Evolutionary conservation across 2,888 invertebrate genomes (phyloP), one percentile per base, ranked within the genome.

Genomic region (Thereva unica): DNA sequence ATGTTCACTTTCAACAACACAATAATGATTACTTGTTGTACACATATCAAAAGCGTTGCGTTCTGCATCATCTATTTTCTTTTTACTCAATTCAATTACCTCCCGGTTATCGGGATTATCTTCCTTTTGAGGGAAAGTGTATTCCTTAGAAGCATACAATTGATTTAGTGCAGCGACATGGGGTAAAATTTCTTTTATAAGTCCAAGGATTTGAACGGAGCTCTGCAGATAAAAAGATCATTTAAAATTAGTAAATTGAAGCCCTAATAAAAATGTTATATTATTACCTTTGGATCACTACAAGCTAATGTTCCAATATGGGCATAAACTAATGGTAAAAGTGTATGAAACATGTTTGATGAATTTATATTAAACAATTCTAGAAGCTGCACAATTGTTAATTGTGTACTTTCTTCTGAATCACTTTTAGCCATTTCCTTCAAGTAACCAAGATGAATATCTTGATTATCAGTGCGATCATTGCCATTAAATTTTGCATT

Each of bases 1-100:
- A 84, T 98, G 98, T 47, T 96, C 95, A 78, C 96, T 96, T 82
- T 98, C 97, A 1, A 96, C 88, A 85, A 93, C 89, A 4, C 94
- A 91, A 78, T 93, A 95, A 82, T 93, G 92, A 75, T 90, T 89
- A 68, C 93, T 91, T 1, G 93, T 92, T 37, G 93, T 93, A 57
- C 80, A 77, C 10, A 76, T 74, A 63, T 72, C 71, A 8, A 66
- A 76, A 73, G 61, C 77, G 34, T 69, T 71, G 71, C 66, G 75
- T 56, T 78, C 78, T 49, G 70, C 71, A 45, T 81, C 81, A 56
- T 73, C 73, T 1, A 68, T 38, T 67, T 73, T 71, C 53, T 70
- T 71, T 54, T 72, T 74, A 66, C 72, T 73, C n/a, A 67, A 50
- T 3, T 64, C 56, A 49, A 70, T 65, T n/a, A 65, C 9, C 55